Conservation (phyloP, 2,113 vertebrate species). For the Fukomys damarensis region DNA sequence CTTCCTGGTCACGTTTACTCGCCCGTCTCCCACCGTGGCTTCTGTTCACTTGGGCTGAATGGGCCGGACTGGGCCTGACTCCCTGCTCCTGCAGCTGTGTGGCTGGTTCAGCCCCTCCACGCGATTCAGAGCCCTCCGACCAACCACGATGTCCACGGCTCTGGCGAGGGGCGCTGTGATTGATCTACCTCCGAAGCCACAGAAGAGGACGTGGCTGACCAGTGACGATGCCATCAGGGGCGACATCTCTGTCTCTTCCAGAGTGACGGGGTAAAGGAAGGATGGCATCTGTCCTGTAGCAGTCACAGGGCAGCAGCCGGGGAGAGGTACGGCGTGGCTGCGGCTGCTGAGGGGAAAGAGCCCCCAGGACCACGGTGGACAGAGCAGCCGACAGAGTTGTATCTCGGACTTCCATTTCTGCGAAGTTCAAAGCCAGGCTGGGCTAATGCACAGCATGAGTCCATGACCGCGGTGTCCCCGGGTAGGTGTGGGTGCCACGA, state of each 20-base stretch:
- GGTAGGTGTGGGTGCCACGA: rapidly evolving
- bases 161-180: background rate
- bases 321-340: background rate
- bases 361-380: background rate
- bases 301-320: background rate
- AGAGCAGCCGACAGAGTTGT: background rate
- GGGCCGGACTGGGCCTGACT: rapidly evolving
- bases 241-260: background rate
- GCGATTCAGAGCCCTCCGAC: background rate
- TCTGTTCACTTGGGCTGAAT: background rate
- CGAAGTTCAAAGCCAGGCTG: background rate
- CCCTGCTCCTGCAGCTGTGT: rapidly evolving
- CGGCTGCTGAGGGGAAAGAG: rapidly evolving
- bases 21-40: rapidly evolving
- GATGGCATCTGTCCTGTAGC: background rate
- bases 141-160: no score
- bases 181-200: background rate
- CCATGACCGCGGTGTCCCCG: rapidly evolving
- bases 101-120: background rate
- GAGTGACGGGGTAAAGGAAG: no score
- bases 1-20: rapidly evolving
- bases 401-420: no score
- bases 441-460: rapidly evolving
- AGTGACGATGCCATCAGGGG: rapidly evolving
- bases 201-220: no score